A percentile compares a stretch with the other conserved stretches of the same genome.
These are phyloP conservation scores for Brachypalpus laphriformis DNA, from an alignment of 2,888 invertebrate genomes.

Conservation along the genomic window DNA sequence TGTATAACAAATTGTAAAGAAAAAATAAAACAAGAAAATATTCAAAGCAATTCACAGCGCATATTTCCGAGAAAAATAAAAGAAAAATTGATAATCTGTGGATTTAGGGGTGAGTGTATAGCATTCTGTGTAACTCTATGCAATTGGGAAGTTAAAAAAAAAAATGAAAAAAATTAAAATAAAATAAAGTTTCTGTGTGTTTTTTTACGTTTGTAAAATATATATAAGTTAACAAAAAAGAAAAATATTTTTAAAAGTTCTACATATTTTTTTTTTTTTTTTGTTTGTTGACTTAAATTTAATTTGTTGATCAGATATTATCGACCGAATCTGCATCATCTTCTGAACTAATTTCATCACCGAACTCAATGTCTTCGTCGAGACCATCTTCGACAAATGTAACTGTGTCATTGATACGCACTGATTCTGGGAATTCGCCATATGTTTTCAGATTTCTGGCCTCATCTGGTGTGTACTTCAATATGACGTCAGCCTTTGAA, in stretches of 20 bases:
- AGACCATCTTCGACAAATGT: slow-evolving; percentile 97
- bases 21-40: slow-evolving; percentile 5
- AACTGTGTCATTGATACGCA: slow-evolving; percentile 97
- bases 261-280: slow-evolving; percentile 29
- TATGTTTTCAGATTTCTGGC: slow-evolving; percentile 99
- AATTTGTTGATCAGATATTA: slow-evolving; percentile 84
- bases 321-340: slow-evolving; percentile 92
- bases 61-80: slow-evolving; percentile 64
- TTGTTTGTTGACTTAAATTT: slow-evolving; percentile 56
- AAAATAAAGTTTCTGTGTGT: slow-evolving; percentile 39
- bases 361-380: slow-evolving; percentile 98
- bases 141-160: slow-evolving; percentile 38
- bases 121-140: slow-evolving; percentile 5
- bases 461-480: slow-evolving; percentile 99
- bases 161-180: slow-evolving; percentile 21
- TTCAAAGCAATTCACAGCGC: slow-evolving; percentile 69
- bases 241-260: slow-evolving; percentile 23
- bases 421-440: slow-evolving; percentile 99
- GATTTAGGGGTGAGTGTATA: background rate
- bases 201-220: slow-evolving; percentile 44
- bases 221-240: slow-evolving; percentile 60
- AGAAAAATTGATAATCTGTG: slow-evolving; percentile 6
- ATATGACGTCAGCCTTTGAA: slow-evolving; percentile 98
- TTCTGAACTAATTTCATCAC: slow-evolving; percentile 96
- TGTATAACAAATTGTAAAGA: slow-evolving; percentile 40